Percentiles rank a stretch among this genome's conserved stretches.
phyloP scores from a whole-genome alignment of 2,888 invertebrate species.

The Zygogramma bicolorata region DNA sequence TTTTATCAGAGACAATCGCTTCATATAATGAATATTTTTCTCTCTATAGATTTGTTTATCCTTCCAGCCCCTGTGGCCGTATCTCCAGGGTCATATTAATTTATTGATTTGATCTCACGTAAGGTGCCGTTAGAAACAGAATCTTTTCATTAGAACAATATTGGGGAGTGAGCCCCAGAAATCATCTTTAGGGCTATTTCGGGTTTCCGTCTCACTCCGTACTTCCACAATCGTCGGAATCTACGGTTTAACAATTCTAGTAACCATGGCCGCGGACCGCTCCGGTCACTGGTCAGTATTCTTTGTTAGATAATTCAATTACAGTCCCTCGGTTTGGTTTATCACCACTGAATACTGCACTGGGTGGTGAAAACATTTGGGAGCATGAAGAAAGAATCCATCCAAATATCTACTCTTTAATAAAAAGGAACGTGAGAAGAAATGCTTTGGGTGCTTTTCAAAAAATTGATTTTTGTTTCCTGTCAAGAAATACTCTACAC shows the following conservation, averaged over 20 bases:
- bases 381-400: not conserved
- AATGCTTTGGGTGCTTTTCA: too few species aligned
- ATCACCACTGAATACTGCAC: conserved; percentile 21
- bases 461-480: too few species aligned
- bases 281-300: conserved; percentile 58
- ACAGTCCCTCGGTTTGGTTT: conserved; percentile 43
- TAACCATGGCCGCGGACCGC: conserved; percentile 21
- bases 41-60: conserved; percentile 8
- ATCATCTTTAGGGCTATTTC: conserved; percentile 32
- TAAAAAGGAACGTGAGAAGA: too few species aligned
- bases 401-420: too few species aligned
- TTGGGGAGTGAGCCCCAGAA: conserved; percentile 48
- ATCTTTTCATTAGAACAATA: conserved; percentile 62
- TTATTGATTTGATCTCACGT: conserved; percentile 30
- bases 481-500: too few species aligned
- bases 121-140: conserved; percentile 34
- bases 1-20: too few species aligned
- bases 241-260: conserved; percentile 27
- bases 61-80: conserved; percentile 16
- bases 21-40: too few species aligned
- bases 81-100: conserved; percentile 32
- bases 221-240: conserved; percentile 5
- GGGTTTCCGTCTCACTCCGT: conserved; percentile 2
- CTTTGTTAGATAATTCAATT: conserved; percentile 65
- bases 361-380: conserved; percentile 20